These are phyloP conservation scores for Zaprionus tsacasi DNA, from an alignment of 1,140 invertebrate genomes.

Conservation along the genomic window DNA sequence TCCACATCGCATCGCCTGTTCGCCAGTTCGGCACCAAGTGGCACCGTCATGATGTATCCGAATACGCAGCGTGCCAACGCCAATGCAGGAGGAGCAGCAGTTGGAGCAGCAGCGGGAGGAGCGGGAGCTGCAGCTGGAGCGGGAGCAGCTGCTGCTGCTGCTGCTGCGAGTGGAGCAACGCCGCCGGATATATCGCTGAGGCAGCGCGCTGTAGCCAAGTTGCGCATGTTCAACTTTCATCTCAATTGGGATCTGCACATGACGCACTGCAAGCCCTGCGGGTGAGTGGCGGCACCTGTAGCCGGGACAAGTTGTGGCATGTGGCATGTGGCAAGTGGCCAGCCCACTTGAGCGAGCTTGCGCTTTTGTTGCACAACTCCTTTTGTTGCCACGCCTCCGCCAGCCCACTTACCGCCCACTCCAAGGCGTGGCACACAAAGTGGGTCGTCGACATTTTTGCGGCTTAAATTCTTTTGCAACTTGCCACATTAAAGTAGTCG, in stretches of 20 bases:
- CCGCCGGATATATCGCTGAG: slow-evolving; percentile 78
- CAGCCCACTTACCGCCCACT: neutral
- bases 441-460: slow-evolving; percentile 61
- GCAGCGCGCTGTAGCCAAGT: slow-evolving; percentile 82
- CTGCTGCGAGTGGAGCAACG: slow-evolving; percentile 9
- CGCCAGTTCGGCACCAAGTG: slow-evolving; percentile 77
- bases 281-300: slow-evolving; percentile 69
- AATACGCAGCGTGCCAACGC: slow-evolving; percentile 51
- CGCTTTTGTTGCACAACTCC: slow-evolving; percentile 63
- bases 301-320: slow-evolving; percentile 32
- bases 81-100: slow-evolving; percentile 10
- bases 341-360: slow-evolving; percentile 64
- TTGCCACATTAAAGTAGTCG: slow-evolving; percentile 34
- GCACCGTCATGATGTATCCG: slow-evolving; percentile 83
- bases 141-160: slow-evolving; percentile 7
- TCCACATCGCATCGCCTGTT: slow-evolving; percentile 66
- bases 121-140: slow-evolving; percentile 10
- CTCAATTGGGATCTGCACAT: slow-evolving; percentile 84
- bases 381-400: slow-evolving; percentile 29
- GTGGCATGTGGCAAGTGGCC: slow-evolving; percentile 63
- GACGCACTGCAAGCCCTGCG: slow-evolving; percentile 84
- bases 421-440: slow-evolving; percentile 39
- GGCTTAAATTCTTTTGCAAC: slow-evolving; percentile 39
- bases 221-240: slow-evolving; percentile 84
- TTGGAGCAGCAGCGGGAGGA: slow-evolving; percentile 3